Conservation (phyloP, 1,140 invertebrate species). For the silkworm (Bombyx mori) region ASM3026992v2 NC_085112.1:5602001-5602500, state of each 20-base stretch:
- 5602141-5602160: slow-evolving; percentile 71
- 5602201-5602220: slow-evolving; percentile 70
- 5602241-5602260: slow-evolving; percentile 66
- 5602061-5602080: slow-evolving; percentile 56
- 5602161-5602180: slow-evolving; percentile 68
- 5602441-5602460: no score
- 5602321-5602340: no score
- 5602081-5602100: slow-evolving; percentile 29
- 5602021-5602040: slow-evolving; percentile 68
- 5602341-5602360: no score
- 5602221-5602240: slow-evolving; percentile 68
- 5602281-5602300: slow-evolving; percentile 23
- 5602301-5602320: slow-evolving; percentile 13
- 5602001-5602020: slow-evolving; percentile 66
- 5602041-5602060: slow-evolving; percentile 67
- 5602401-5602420: no score
- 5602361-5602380: not conserved
- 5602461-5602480: no score
- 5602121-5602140: slow-evolving; percentile 36
- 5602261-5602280: slow-evolving; percentile 37
- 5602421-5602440: no score
- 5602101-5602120: slow-evolving; percentile 30
- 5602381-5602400: not conserved
- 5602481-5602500: no score
- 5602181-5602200: slow-evolving; percentile 70